Evolutionary conservation across 2,888 invertebrate species (phyloP).

Genomic region (Xanthia icteritia): DNA sequence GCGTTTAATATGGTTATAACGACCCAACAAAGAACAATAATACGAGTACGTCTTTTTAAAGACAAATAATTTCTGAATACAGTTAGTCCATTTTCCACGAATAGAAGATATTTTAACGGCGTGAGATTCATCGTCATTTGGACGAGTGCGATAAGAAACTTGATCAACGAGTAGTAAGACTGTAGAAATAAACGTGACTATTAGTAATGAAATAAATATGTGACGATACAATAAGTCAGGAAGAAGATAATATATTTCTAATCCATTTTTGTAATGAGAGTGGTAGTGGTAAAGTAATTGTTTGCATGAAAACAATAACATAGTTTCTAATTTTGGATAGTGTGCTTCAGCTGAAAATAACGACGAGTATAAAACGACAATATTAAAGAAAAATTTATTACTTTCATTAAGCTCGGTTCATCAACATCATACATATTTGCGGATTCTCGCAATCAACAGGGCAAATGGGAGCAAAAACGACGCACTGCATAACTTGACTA

Average conservation of each 20-base stretch:
- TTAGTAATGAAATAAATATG: background rate
- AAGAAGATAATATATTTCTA: conserved; percentile 16
- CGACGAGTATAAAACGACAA: background rate
- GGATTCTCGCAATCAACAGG: background rate
- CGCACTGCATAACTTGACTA: background rate
- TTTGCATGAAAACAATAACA: background rate
- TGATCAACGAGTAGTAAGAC: background rate
- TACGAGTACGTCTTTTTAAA: conserved; percentile 43
- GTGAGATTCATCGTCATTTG: conserved; percentile 45
- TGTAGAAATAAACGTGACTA: background rate
- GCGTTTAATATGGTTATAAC: background rate
- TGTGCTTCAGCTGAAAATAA: conserved; percentile 31
- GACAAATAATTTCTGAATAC: conserved; percentile 64
- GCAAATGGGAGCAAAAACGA: background rate
- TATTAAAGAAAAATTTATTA: too few relatives aligned
- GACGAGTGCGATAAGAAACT: background rate
- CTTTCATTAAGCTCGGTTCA: background rate
- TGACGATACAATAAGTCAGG: background rate
- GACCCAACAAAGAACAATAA: conserved; percentile 37
- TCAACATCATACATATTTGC: background rate
- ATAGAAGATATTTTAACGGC: conserved; percentile 56
- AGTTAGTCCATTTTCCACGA: conserved; percentile 60
- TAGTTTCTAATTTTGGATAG: background rate
- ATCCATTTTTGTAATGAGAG: conserved; percentile 39
- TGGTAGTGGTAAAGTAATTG: conserved; percentile 35